Conservation (phyloP, 1,140 invertebrate genomes). For the Drosophila equinoxialis region DNA sequence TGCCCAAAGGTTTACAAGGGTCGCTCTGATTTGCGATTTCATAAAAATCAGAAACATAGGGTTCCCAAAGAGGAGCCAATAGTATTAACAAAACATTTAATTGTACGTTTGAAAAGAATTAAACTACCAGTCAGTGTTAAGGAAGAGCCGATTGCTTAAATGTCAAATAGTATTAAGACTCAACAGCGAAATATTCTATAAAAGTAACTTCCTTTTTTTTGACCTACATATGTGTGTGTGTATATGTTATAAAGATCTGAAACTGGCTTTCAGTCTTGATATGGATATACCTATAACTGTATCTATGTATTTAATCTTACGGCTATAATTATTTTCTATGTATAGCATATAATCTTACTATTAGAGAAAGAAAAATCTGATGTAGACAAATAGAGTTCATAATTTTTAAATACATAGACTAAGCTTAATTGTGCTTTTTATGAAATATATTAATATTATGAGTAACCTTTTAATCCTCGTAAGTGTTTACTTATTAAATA, state of each 20-base stretch:
- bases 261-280: background rate
- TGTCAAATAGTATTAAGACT: background rate
- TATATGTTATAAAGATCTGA: background rate
- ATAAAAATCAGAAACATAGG: background rate
- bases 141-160: background rate
- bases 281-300: background rate
- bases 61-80: background rate
- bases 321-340: no score
- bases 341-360: background rate
- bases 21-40: background rate
- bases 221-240: background rate
- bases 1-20: background rate
- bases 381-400: no score
- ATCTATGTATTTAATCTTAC: background rate
- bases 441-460: background rate
- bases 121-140: background rate
- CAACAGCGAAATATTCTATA: background rate
- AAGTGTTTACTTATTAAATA: background rate
- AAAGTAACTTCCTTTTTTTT: background rate
- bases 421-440: background rate
- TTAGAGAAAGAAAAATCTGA: background rate
- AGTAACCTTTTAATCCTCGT: background rate
- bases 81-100: slow-evolving; percentile 1
- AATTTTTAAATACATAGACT: background rate
- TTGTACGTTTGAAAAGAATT: slow-evolving; percentile 6